Conservation (phyloP, 2,797 vertebrate genomes). For the Halcyon leucocephala region DNA sequence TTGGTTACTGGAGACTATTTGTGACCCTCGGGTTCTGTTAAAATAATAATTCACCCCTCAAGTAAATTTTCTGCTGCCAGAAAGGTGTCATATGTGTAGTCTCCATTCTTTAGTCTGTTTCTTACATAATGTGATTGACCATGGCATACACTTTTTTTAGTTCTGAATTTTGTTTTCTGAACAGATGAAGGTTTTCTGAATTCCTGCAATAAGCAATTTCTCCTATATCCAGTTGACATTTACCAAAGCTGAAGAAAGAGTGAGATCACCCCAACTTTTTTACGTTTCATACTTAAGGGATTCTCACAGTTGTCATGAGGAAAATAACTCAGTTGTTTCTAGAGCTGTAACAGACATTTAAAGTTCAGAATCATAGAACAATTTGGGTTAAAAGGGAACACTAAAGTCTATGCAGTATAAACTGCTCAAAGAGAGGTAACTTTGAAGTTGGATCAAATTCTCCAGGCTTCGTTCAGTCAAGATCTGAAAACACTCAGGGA, state of each 20-base stretch:
- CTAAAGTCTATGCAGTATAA: not conserved
- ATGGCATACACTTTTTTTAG: not conserved
- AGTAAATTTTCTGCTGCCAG: not conserved
- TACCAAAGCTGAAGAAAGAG: not conserved
- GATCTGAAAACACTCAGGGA: not conserved
- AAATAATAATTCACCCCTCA: not conserved
- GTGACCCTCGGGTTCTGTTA: not conserved
- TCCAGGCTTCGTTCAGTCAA: not conserved
- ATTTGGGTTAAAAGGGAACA: not conserved
- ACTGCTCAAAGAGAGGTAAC: not conserved
- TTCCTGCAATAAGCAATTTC: conserved; percentile 51
- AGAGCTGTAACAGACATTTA: not conserved
- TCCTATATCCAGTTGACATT: not conserved
- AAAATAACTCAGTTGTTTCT: not conserved
- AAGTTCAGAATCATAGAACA: not conserved
- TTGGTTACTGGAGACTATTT: not conserved
- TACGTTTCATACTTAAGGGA: not conserved
- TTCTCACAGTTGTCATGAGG: not conserved
- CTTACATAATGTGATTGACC: not conserved
- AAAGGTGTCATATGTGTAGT: not conserved
- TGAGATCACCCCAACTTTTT: not conserved
- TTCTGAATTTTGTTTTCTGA: not conserved
- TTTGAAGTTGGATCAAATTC: not conserved
- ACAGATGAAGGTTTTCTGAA: not conserved
- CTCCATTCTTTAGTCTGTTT: not conserved